phyloP scores from a whole-genome alignment of 2,888 invertebrate genomes.

The Chymomyza procnemis region DNA sequence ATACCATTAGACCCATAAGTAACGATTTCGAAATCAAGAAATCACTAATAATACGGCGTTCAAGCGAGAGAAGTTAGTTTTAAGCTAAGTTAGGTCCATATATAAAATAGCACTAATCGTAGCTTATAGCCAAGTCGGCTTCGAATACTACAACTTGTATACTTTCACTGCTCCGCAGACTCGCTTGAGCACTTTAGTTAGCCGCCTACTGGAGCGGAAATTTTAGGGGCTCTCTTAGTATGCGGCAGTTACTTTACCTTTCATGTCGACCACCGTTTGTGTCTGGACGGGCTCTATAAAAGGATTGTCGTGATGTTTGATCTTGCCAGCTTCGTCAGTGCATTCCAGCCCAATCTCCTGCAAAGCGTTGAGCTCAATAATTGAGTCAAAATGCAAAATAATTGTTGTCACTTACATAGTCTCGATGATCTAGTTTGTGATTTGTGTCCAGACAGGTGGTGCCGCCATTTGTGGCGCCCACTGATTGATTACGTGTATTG shows the following conservation, averaged over 20 bases:
- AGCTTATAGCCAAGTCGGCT: too few relatives aligned
- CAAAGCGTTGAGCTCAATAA: background rate
- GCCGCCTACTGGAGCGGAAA: too few relatives aligned
- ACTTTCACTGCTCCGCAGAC: too few relatives aligned
- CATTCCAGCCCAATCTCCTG: constrained; percentile 90
- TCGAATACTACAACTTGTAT: too few relatives aligned
- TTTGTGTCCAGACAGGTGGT: constrained; percentile 81
- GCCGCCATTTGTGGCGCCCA: constrained; percentile 81
- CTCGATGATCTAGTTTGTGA: constrained; percentile 83
- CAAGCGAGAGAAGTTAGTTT: too few relatives aligned
- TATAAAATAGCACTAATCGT: too few relatives aligned
- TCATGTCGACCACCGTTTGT: constrained; percentile 95
- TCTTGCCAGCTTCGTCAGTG: constrained; percentile 88
- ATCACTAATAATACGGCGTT: too few relatives aligned
- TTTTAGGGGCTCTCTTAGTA: background rate
- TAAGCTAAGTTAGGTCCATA: too few relatives aligned
- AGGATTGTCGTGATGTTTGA: constrained; percentile 92
- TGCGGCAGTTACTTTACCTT: constrained; percentile 82
- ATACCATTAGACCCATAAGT: too few relatives aligned
- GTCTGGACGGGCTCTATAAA: constrained; percentile 92
- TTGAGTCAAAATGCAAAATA: background rate
- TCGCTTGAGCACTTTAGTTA: too few relatives aligned
- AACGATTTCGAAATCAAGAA: too few relatives aligned
- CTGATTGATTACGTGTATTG: constrained; percentile 85
- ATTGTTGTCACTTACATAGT: constrained; percentile 82